These are phyloP conservation scores for Rhodophaea formosa DNA, from an alignment of 2,888 invertebrate genomes.

Conservation along the genomic window DNA sequence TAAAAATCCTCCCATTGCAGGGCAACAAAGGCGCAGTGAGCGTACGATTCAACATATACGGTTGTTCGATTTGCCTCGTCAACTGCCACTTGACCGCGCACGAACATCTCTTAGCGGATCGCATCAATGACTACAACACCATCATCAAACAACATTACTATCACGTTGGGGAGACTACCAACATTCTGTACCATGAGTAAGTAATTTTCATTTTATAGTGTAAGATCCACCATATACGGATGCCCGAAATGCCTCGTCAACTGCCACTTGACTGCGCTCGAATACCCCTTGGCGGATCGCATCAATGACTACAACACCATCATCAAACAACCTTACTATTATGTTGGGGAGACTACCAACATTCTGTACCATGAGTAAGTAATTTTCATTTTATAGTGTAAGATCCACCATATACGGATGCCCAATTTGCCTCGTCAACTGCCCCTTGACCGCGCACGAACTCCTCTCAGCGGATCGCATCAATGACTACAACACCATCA, in stretches of 20 bases:
- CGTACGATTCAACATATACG: conserved; percentile 91
- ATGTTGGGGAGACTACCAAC: conserved; percentile 87
- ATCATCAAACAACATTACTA: conserved; percentile 92
- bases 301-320: conserved; percentile 94
- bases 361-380: conserved; percentile 96
- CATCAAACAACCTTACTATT: conserved; percentile 90
- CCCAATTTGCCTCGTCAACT: conserved; percentile 93
- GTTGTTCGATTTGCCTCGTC: conserved; percentile 92
- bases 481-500: conserved; percentile 92
- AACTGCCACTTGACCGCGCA: conserved; percentile 96
- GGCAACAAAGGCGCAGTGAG: conserved; percentile 98
- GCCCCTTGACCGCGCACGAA: conserved; percentile 95
- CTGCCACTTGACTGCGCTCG: conserved; percentile 94
- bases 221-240: conserved; percentile 92
- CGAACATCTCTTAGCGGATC: conserved; percentile 90
- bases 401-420: conserved; percentile 93
- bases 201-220: conserved; percentile 71
- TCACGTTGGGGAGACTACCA: conserved; percentile 87
- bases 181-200: conserved; percentile 96
- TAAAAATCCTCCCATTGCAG: conserved; percentile 65
- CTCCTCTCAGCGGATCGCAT: conserved; percentile 91
- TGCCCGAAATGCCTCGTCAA: conserved; percentile 94
- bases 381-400: conserved; percentile 74
- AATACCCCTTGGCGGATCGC: conserved; percentile 90
- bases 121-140: conserved; percentile 92